Evolutionary conservation across 2,113 vertebrate species (phyloP).

Genomic region (Tenebrosternarchus preto): DNA sequence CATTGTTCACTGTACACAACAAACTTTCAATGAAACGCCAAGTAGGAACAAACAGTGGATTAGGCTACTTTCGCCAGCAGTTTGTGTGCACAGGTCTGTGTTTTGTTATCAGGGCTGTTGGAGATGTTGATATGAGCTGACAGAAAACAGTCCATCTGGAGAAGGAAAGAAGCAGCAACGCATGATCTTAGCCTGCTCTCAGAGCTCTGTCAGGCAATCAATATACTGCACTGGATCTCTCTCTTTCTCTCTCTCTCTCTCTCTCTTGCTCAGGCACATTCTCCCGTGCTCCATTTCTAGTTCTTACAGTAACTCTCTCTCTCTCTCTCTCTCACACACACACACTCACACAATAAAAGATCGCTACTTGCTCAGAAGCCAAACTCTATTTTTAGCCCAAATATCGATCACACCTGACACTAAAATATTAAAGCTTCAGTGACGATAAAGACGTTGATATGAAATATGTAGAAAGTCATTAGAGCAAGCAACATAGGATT

Average conservation of each 20-base stretch:
- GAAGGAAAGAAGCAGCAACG: constrained; percentile 5
- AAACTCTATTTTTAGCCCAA: constrained; percentile 49
- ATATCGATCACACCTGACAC: constrained; percentile 47
- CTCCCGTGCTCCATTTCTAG: too few species aligned
- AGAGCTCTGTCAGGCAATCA: constrained; percentile 32
- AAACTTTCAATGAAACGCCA: too few species aligned
- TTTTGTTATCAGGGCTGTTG: constrained; percentile 19
- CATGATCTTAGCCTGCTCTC: constrained; percentile 10
- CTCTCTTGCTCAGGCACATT: not conserved
- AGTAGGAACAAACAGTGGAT: not conserved
- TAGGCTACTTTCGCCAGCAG: not conserved
- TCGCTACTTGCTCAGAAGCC: constrained; percentile 16
- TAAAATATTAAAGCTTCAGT: constrained; percentile 57
- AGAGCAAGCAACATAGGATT: constrained; percentile 41
- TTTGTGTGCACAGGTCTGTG: not conserved
- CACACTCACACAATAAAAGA: constrained; percentile 30
- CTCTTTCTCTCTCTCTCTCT: constrained; percentile 8
- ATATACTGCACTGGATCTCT: constrained; percentile 6
- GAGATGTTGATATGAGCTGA: constrained; percentile 22
- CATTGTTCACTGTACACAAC: too few species aligned
- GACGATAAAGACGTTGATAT: constrained; percentile 47
- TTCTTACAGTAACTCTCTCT: not conserved
- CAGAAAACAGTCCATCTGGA: constrained; percentile 7
- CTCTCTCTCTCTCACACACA: constrained; percentile 4
- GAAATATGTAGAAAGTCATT: constrained; percentile 58